Evolutionary conservation across 2,797 vertebrate genomes (phyloP).

Genomic region (Mastacembelus armatus): DNA sequence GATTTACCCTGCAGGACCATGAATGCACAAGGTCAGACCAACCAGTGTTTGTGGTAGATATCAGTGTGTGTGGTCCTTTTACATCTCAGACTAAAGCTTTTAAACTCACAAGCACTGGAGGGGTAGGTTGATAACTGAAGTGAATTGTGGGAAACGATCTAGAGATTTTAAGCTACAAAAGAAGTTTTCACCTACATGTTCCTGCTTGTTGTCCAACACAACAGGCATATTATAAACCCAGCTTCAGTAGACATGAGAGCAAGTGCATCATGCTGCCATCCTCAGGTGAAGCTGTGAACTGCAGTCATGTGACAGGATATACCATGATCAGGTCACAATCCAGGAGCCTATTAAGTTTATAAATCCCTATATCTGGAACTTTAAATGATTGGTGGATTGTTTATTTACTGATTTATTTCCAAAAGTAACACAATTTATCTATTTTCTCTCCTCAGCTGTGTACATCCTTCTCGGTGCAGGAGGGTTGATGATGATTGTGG

Average conservation of each 20-base stretch:
- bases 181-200: constrained; percentile 52
- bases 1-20: constrained; percentile 21
- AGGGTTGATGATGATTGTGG: constrained; percentile 93
- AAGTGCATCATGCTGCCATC: constrained; percentile 61
- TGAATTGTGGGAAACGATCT: constrained; percentile 39
- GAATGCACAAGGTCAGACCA: constrained; percentile 6
- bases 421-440: too few species aligned
- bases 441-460: constrained; percentile 84
- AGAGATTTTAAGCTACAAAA: constrained; percentile 25
- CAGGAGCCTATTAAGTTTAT: too few species aligned
- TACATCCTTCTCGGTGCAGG: constrained; percentile 94
- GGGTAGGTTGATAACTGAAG: constrained; percentile 38
- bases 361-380: not conserved
- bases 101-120: constrained; percentile 15
- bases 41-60: too few species aligned
- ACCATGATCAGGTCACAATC: not conserved
- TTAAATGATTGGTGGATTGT: not conserved
- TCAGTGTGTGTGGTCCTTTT: constrained; percentile 26
- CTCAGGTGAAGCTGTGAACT: constrained; percentile 60
- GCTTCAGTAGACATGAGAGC: not conserved
- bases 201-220: constrained; percentile 37
- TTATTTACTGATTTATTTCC: too few species aligned
- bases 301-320: constrained; percentile 19
- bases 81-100: constrained; percentile 37
- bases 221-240: constrained; percentile 25